Base-by-base conservation (phyloP, 1,140 invertebrate genomes). In the Papilio polytes region DNA sequence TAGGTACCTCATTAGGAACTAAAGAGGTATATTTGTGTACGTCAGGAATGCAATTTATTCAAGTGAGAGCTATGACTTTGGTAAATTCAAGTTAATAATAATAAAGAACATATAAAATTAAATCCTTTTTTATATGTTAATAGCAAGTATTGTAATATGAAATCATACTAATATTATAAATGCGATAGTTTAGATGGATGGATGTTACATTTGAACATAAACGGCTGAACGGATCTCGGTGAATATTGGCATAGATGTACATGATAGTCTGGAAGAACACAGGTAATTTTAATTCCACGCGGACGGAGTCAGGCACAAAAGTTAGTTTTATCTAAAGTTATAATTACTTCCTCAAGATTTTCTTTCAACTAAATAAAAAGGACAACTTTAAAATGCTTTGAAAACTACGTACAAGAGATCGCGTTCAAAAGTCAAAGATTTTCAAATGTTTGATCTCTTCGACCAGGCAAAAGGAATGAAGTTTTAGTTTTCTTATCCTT, bases 401-500 rank as follows among this genome's bases (percentile, higher is more conserved):
- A 63, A 63, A 63, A 26, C 59, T 63, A 63, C 59, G 26, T 26
- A 63, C 22, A 63, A 63, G 22, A 12, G 59, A 63, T 12, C 3
- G 22, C 59, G 59, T 26, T 22, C 59, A 63, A 63, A 26, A 63
- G 59, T 63, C 59, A 63, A 63, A 26, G 59, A 13, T 63, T 63
- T 63, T 22, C 59, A 26, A 63, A 22, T 26, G 9, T 63, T 63
- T 63, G 59, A 63, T 63, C 59, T 26, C 22, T 63, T 63, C 22
- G 59, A 10, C 22, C 9, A 15, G 3, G 59, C 59, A 10, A 63
- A 63, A 59, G 59, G 15, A 15, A 63, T 63, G 22, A 31, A 63
- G 22, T 63, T 22, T 63, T 63, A 63, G 22, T 26, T 63, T 63
- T 26, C 59, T 63, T 63, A 63, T 63, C 59, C 59, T 63, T 63